Conservation (phyloP, 2,113 vertebrate species). For the Phaethornis superciliosus region DNA sequence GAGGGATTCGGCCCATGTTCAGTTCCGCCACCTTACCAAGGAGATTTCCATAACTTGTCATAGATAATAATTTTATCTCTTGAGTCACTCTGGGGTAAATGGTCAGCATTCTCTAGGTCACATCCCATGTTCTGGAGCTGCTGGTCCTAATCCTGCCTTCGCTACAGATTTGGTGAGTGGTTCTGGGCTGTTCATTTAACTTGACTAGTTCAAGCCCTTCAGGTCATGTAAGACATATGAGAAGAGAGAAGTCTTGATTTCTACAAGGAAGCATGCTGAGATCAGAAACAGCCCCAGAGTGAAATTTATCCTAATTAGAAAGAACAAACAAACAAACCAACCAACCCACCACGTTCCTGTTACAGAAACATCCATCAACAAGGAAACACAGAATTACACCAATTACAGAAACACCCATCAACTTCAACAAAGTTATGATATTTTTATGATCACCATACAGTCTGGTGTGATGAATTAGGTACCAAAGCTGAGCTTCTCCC, state of each 20-base stretch:
- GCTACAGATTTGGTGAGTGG: neutral
- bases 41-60: neutral
- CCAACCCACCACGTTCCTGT: neutral
- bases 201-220: neutral
- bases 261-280: neutral
- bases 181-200: neutral
- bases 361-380: neutral
- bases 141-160: neutral
- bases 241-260: neutral
- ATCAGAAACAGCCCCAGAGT: neutral
- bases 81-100: fast-evolving
- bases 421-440: neutral
- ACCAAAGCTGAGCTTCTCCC: neutral
- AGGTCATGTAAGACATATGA: neutral
- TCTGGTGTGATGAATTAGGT: neutral
- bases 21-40: neutral
- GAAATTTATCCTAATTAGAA: neutral
- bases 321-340: neutral
- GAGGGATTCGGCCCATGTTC: neutral
- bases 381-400: too few relatives aligned
- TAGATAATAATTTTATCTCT: neutral
- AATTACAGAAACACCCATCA: neutral
- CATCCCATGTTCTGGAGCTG: neutral
- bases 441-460: neutral
- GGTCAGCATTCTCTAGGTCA: neutral